Conservation (phyloP, 1,140 invertebrate species). For the Brachionus calyciflorus region DNA sequence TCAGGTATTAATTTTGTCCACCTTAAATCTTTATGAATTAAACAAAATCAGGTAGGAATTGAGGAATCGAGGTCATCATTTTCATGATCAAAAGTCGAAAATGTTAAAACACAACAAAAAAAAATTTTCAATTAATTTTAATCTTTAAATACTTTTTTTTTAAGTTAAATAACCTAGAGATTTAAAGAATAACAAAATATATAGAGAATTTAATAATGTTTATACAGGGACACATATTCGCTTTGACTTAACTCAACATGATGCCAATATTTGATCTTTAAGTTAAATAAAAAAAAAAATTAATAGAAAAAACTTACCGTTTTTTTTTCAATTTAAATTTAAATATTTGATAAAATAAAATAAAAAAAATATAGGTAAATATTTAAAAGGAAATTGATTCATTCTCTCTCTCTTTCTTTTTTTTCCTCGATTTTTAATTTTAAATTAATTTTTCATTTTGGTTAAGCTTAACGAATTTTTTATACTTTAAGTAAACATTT, state of each 20-base stretch:
- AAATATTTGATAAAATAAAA: conserved; percentile 33
- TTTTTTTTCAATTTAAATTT: conserved; percentile 8
- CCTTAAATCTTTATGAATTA: background rate
- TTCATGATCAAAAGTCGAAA: no score
- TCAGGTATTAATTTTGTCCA: no score
- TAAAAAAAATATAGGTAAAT: conserved; percentile 6
- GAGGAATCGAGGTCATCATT: background rate
- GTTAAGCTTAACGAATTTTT: background rate
- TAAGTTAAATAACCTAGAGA: conserved; percentile 28
- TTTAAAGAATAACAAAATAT: background rate
- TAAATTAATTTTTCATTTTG: background rate
- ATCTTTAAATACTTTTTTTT: background rate
- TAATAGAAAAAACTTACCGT: background rate
- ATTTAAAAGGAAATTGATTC: conserved; percentile 25
- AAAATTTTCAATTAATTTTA: no score
- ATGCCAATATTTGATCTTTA: conserved; percentile 25
- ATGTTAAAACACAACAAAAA: no score
- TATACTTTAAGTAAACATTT: conserved; percentile 29
- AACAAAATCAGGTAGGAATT: conserved; percentile 6
- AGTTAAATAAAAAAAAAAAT: conserved; percentile 22
- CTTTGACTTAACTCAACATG: conserved; percentile 11
- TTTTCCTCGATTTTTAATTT: background rate
- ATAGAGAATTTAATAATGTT: background rate
- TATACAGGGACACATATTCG: conserved; percentile 17
- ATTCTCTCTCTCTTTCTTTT: conserved; percentile 8